Conservation (phyloP, 2,797 vertebrate genomes). For the Cirrhinus molitorella region DNA sequence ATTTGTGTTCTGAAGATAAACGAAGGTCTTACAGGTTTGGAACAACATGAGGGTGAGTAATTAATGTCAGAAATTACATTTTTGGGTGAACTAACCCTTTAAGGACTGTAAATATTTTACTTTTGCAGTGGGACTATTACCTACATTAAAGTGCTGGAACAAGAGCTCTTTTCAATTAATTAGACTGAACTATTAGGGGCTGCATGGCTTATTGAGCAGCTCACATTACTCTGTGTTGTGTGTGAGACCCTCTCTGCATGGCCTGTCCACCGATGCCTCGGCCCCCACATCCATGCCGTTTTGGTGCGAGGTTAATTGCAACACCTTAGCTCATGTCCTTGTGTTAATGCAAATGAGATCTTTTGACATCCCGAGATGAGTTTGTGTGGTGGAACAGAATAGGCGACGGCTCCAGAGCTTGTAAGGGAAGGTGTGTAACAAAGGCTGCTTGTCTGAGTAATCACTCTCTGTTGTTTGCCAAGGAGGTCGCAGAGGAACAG, state of each 20-base stretch:
- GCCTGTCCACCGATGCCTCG: constrained; percentile 24
- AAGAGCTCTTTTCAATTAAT: constrained; percentile 41
- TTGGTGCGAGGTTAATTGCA: constrained; percentile 53
- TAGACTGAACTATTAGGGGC: constrained; percentile 34
- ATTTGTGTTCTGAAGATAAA: not conserved
- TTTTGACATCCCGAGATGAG: constrained; percentile 35
- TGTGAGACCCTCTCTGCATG: constrained; percentile 1
- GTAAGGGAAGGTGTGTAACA: constrained; percentile 41
- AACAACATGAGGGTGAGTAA: not conserved
- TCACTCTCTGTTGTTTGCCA: constrained; percentile 50
- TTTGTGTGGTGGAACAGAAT: constrained; percentile 42
- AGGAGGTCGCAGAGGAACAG: constrained; percentile 33
- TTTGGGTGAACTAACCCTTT: not conserved
- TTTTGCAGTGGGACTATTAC: constrained; percentile 2
- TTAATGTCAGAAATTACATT: not conserved
- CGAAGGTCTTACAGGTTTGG: not conserved
- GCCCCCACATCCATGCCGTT: constrained; percentile 14
- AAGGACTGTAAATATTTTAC: not conserved
- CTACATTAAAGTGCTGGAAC: constrained; percentile 16
- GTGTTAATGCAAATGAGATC: constrained; percentile 57
- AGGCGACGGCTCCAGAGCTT: constrained; percentile 19
- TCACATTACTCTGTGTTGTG: constrained; percentile 29
- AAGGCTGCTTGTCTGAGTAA: constrained; percentile 46
- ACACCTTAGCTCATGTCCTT: constrained; percentile 48
- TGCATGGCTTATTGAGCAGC: constrained; percentile 37